Evolutionary conservation across 2,113 vertebrate genomes (phyloP), one percentile per base, ranked within the genome.

Genomic region (Bostrychus sinensis): DNA sequence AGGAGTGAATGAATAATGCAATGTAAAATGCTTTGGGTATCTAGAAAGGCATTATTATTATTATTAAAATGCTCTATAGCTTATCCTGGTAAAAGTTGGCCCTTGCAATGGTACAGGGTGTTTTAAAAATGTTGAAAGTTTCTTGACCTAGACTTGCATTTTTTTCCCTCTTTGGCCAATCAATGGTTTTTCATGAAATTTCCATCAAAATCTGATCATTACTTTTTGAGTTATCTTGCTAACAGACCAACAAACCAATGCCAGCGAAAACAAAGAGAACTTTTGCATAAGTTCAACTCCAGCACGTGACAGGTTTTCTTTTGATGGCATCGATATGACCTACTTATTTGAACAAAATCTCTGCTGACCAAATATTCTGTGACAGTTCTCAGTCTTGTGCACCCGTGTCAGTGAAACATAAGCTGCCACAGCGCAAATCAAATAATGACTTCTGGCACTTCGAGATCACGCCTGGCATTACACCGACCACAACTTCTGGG

Each of bases 401-500:
- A 9, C 50, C 56, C 30, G 30, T 60, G 46, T 68, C 62, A 28
- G 46, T 0, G 38, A 76, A 78, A 65, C 61, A 66, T 30, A 75
- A 76, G 57, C 66, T 45, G 51, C 71, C 55, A n/a, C 22, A 41
- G 62, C 73, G 62, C 30, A 66, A 82, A 82, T 53, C 5, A 78
- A 77, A 66, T 63, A 14, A 78, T 74, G 48, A 61, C 14, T 13
- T 54, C 63, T 87, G 81, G 72, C 72, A 71, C 66, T 77, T 77
- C 28, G 42, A 77, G 55, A 81, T 82, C 72, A 72, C 3, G 62
- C 53, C 68, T 87, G 86, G 73, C 77, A 69, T 80, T 69, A 74
- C 67, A 75, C 45, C 20, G 84, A 75, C 81, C 83, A 51, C 82
- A 86, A 67, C 75, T 68, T 56, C 71, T 72, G 76, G 86, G 79